Base-by-base conservation (phyloP, 2,797 vertebrate genomes). In the Brachyrhaphis roseni region DNA sequence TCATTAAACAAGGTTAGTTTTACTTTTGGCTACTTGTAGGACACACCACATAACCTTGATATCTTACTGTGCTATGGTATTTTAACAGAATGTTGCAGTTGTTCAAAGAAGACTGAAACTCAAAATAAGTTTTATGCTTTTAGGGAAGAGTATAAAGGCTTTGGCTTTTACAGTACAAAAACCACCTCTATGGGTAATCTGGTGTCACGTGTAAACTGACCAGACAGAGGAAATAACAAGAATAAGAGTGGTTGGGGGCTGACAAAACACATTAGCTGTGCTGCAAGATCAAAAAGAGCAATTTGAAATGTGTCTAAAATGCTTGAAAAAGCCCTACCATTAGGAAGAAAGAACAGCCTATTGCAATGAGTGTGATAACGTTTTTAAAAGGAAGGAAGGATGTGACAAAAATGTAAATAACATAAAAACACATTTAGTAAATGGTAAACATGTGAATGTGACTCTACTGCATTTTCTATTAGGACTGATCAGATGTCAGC, bases 261-360 rank as follows among this genome's bases (percentile, higher is more conserved):
- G n/a, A 76, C 75, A 68, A 84, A 66, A 74, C 64, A 83, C 82
- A 80, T 85, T 77, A 82, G 78, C 78, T 75, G 57, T 49, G 78
- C 28, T 83, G 76, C 36, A 76, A 82, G 80, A 91, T 91, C 85
- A 92, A 86, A 91, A 89, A 82, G 45, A 89, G 31, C 41, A 75
- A 78, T 82, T 77, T 89, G 70, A 84, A 78, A 90, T 82, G 83
- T 83, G 79, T 84, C 79, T 87, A 85, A 87, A 73, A 68, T 5
- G 45, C 62, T 1, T 76, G 59, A 76, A 76, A 41, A 84, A 76
- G 20, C 51, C 73, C 34, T 74, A 57, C 57, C 28, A 81, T 77
- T 57, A 78, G 55, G 47, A 66, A 86, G 53, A 71, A 34, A 72
- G 23, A 43, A 83, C 34, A 53, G 73, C 2, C 64, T 64, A 62